Evolutionary conservation across 2,888 invertebrate species (phyloP), one percentile per base, ranked within the genome.

Genomic region (Tuberolachnus salignus): DNA sequence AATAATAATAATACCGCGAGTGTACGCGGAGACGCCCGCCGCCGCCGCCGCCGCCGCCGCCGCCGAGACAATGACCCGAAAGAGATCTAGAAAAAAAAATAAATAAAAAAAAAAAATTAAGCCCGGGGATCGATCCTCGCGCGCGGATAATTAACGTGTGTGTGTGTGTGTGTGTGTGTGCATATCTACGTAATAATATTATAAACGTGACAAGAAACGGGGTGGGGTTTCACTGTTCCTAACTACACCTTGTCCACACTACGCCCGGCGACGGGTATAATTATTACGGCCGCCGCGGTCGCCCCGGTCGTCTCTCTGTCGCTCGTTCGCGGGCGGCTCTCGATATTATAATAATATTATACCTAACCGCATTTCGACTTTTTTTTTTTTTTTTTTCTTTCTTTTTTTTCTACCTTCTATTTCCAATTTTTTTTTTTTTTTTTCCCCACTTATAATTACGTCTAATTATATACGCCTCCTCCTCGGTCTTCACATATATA

Each of bases 131-230:
- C 66, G 75, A 69, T 69, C 59, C 16, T 53, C 23, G 74, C 53
- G 73, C 53, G 74, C 64, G 53, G 57, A 67, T 75, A 67, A 75
- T 75, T 75, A 67, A 67, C 49, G 75, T 55, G 66, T 66, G 16
- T 51, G 16, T 53, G 51, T 51, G 26, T 11, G 55, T 34, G 51
- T 59, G 59, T 46, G 71, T 59, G n/a, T 21, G 11, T 46, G 72
- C 46, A 42, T n/a, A 26, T 14, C 42, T 63, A 44, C 19, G 44
- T 61, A 61, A 42, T 19, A n/a, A n/a, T 66, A 57, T 19, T 42
- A 59, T 67, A 78, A 78, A 78, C 78, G 67, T 67, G 78, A 78
- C 64, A 57, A 75, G 75, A 75, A 75, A 75, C 75, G 66, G 74
- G 74, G 74, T 44, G 74, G 74, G 74, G 64, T 74, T 44, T 6